A percentile compares a stretch with the other conserved stretches of the same genome.
Conservation (phyloP, 2,888 invertebrate species). For the Torymus tubicola region DNA sequence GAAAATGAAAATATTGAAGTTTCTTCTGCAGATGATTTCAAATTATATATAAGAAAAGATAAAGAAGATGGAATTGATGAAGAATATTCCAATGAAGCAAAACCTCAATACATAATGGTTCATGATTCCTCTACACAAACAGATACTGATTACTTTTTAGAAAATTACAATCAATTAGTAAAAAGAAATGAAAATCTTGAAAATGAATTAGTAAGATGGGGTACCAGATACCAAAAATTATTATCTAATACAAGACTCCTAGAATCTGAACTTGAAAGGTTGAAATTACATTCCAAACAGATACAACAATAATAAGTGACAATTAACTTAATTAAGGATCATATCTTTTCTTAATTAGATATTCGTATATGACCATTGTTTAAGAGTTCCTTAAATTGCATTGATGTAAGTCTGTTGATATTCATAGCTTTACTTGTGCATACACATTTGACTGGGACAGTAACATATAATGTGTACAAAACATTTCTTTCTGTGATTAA, state of each 20-base stretch:
- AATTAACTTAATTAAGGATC: too few relatives aligned
- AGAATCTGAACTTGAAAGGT: conserved; percentile 39
- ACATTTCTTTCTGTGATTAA: too few relatives aligned
- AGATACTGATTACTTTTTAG: conserved; percentile 46
- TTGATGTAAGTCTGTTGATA: too few relatives aligned
- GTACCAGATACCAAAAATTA: conserved; percentile 38
- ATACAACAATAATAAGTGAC: background rate
- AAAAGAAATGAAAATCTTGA: conserved; percentile 47
- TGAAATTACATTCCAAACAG: conserved; percentile 17
- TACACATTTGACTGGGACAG: too few relatives aligned
- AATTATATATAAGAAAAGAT: background rate
- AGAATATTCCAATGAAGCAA: background rate
- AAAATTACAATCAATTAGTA: conserved; percentile 43
- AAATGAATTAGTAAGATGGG: conserved; percentile 35
- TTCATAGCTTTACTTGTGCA: too few relatives aligned
- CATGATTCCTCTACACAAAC: conserved; percentile 45
- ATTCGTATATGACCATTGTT: too few relatives aligned
- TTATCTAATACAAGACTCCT: conserved; percentile 26
- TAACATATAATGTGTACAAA: too few relatives aligned
- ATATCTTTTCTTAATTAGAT: too few relatives aligned
- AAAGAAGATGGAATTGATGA: background rate
- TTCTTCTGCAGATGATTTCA: background rate
- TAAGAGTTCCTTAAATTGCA: too few relatives aligned
- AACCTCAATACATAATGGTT: conserved; percentile 1
- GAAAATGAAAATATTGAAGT: background rate